Percentiles rank a stretch among this genome's conserved stretches.
Evolutionary conservation across 2,797 vertebrate species (phyloP).

Genomic region (Bradypodion ventrale): DNA sequence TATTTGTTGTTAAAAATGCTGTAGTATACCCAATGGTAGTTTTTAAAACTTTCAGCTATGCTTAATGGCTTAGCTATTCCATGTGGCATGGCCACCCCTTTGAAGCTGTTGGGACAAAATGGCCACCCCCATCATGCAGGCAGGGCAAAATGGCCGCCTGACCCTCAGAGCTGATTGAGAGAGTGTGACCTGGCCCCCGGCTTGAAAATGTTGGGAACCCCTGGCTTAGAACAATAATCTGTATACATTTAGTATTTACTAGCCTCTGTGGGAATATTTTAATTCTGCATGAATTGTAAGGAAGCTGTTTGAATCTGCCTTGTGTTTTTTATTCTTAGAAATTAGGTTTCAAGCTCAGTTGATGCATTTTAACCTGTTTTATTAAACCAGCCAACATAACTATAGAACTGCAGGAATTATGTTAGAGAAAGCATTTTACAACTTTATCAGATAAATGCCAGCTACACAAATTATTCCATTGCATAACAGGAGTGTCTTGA

Average conservation of each 20-base stretch:
- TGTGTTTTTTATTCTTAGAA: slow-evolving; percentile 64
- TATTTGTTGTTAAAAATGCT: too few species aligned
- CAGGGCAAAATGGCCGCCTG: too few species aligned
- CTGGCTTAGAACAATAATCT: slow-evolving; percentile 60
- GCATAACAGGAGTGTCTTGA: background rate
- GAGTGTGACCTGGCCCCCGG: too few species aligned
- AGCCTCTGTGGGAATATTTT: slow-evolving; percentile 63
- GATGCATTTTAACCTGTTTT: background rate
- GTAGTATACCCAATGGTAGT: too few species aligned
- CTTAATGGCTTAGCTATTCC: slow-evolving; percentile 52
- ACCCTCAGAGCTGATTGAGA: too few species aligned
- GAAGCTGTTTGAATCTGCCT: slow-evolving; percentile 55
- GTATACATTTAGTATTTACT: slow-evolving; percentile 54
- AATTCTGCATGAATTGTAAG: slow-evolving; percentile 56
- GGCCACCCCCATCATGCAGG: too few species aligned
- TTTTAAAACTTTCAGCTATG: slow-evolving; percentile 60
- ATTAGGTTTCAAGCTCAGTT: slow-evolving; percentile 35
- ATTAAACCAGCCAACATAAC: background rate
- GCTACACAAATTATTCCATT: background rate
- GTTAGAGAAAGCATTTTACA: background rate
- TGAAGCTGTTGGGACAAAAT: too few species aligned
- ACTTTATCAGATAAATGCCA: background rate
- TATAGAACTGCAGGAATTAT: background rate
- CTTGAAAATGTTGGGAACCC: too few species aligned
- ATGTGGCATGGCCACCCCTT: too few species aligned